Percentiles rank a stretch among this genome's conserved stretches.
phyloP scores from a whole-genome alignment of 2,113 vertebrate genomes.

The Lethenteron reissneri region DNA sequence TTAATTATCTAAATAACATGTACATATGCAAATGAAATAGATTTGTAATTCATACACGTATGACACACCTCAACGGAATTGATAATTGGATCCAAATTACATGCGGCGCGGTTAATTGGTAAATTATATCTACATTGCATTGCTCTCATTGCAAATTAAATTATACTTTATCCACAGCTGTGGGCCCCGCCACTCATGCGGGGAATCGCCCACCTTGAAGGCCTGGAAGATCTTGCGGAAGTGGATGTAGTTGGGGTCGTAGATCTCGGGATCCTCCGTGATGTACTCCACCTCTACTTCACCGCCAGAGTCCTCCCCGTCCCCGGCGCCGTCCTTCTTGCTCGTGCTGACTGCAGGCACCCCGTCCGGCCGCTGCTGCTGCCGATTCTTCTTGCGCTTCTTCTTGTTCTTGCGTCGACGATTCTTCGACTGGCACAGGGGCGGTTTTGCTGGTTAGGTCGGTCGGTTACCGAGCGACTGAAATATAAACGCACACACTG shows the following conservation, averaged over 20 bases:
- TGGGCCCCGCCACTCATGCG: not conserved
- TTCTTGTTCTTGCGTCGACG: slow-evolving; percentile 58
- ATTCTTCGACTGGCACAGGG: slow-evolving; percentile 16
- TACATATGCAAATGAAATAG: too few species aligned
- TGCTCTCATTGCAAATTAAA: too few species aligned
- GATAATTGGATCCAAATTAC: too few species aligned
- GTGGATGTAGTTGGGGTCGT: slow-evolving; percentile 66
- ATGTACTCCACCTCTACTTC: slow-evolving; percentile 69
- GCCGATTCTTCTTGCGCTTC: slow-evolving; percentile 18
- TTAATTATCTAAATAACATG: too few species aligned
- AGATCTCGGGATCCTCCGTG: slow-evolving; percentile 58
- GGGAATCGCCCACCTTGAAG: slow-evolving; percentile 36
- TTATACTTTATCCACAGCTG: too few species aligned
- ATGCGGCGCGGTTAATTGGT: too few species aligned
- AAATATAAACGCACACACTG: too few species aligned
- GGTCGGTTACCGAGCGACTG: too few species aligned
- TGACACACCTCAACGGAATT: too few species aligned
- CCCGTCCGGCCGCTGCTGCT: slow-evolving; percentile 12
- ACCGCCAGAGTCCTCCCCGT: slow-evolving; percentile 19
- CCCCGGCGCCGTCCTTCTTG: slow-evolving; percentile 17
- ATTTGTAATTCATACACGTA: too few species aligned
- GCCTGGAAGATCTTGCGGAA: slow-evolving; percentile 77
- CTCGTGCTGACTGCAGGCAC: slow-evolving; percentile 9
- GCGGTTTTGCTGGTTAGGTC: too few species aligned
- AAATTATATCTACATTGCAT: too few species aligned